A percentile compares a stretch with the other conserved stretches of the same genome.
Conservation (phyloP, 2,113 vertebrate genomes). For the human (Homo sapiens) region GRCh38 chr18:13893501-13894000, state of each 20-base stretch:
- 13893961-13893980: neutral
- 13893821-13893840: neutral
- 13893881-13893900: neutral
- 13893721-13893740: neutral
- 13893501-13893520: neutral
- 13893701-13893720: constrained; percentile 19
- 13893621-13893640: neutral
- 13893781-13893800: neutral
- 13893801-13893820: neutral
- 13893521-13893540: neutral
- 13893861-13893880: neutral
- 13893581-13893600: neutral
- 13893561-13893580: neutral
- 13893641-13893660: neutral
- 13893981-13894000: neutral
- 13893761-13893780: neutral
- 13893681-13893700: neutral
- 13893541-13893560: neutral
- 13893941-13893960: neutral
- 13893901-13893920: neutral
- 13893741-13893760: neutral
- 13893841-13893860: neutral
- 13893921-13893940: neutral
- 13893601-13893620: constrained; percentile 37
- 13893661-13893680: neutral